Evolutionary conservation across 2,888 invertebrate genomes (phyloP), one percentile per base, ranked within the genome.

Genomic region (Stenodema calcarata): DNA sequence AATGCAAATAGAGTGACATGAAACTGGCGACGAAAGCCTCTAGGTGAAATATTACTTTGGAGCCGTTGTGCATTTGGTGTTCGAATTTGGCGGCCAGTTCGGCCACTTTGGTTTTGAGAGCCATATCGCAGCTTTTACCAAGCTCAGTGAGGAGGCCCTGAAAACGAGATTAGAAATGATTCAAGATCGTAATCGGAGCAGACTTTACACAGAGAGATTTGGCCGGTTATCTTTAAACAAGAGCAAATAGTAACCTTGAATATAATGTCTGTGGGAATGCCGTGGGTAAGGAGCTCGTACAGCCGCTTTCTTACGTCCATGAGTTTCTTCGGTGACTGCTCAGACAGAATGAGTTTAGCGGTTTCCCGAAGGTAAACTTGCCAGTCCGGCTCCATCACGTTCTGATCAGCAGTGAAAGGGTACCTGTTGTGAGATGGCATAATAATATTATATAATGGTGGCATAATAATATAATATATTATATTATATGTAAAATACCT

Each of bases 11-110:
- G 89, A 97, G 95, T 47, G 95, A 94, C 99, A 99, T 99, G 91
- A 99, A 99, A 90, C 96, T 96, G 0, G 98, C 98, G 78, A 98
- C 95, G 92, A 99, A 99, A 1, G 98, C 98, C 92, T 99, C 99
- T 83, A 99, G 92, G 91, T 99, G 99, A 90, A 98, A 98, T 90
- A 99, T 98, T 28, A 96, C 94, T 92, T 99, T 99, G 90, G 96
- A 96, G 23, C 99, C 99, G 86, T 95, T 94, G 90, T 96, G 95
- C 94, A 99, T 95, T 89, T 97, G 94, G 91, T 99, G 97, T 91
- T 99, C 99, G 92, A 96, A 98, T 87, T 94, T 93, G 0, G 98
- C 97, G 12, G 99, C 99, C 90, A 95, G 93, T 88, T 95, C 94
- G 0, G 97, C 95, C 4, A 99, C 94, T 91, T 97, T 95, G 11